Evolutionary conservation across 2,888 invertebrate species (phyloP), one percentile per base, ranked within the genome.

Genomic region (Charanyca ferruginea): DNA sequence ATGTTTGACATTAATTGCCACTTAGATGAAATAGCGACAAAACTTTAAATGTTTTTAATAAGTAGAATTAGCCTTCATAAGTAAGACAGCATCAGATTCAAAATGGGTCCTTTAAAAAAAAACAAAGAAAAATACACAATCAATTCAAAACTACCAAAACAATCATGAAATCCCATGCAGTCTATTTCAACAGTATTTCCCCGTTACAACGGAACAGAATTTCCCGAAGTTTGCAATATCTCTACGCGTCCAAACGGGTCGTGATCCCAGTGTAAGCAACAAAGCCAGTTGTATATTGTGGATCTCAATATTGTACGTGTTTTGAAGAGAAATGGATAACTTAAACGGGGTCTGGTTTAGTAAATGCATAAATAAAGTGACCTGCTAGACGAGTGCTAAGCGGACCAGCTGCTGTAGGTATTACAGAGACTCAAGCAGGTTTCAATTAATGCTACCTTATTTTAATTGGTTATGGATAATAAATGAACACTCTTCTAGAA

Each of bases 241-340:
- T 59, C 32, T 54, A 38, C 25, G 54, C 48, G 58, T 66, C 62
- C 71, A 65, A 58, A 58, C 71, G 54, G 52, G 35, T 53, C 61
- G 55, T 72, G 76, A 68, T 76, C 68, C 61, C 45, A 52, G 54
- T 62, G 51, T 75, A 72, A 65, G 68, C 61, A 79, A 71, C 77
- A 70, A 67, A 78, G 73, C 79, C 58, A 77, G 55, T 69, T 75
- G 71, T 69, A 69, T 75, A 81, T 70, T 53, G 60, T 60, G 73
- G 72, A 75, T 73, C 70, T 75, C 77, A 79, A 81, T 79, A 73
- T 67, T 69, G 73, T 80, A 81, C 77, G 80, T 80, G 76, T 78
- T 78, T 72, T 58, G 66, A 67, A 51, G 61, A 63, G 63, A 70
- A 79, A 73, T 66, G 64, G 66, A 75, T 73, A 69, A 70, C 53